Conservation (phyloP, 2,797 vertebrate species). For the Alca torda region DNA sequence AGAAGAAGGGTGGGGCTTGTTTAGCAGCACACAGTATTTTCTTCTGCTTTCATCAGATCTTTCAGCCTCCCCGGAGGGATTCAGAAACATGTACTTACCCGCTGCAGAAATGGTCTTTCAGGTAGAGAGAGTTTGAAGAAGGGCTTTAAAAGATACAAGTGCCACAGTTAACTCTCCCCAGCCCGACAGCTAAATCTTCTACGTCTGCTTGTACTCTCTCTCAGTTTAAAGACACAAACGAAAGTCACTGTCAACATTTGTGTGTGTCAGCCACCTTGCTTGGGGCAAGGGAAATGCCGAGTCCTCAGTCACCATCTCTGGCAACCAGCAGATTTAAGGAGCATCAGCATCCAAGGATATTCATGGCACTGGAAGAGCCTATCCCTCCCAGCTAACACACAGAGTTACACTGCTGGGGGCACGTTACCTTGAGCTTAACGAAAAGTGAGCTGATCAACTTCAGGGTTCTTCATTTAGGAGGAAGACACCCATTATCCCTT, state of each 20-base stretch:
- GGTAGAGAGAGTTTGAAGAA: background rate
- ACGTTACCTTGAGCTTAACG: background rate
- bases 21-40: background rate
- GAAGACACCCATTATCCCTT: background rate
- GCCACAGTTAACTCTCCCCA: background rate
- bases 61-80: slow-evolving; percentile 60
- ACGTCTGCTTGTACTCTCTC: background rate
- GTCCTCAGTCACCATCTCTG: background rate
- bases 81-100: slow-evolving; percentile 52
- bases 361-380: background rate
- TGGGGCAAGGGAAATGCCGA: background rate
- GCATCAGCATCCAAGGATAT: background rate
- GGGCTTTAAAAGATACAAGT: background rate
- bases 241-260: background rate
- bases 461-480: background rate
- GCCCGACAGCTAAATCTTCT: background rate
- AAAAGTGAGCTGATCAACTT: background rate
- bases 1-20: slow-evolving; percentile 23
- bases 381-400: background rate
- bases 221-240: background rate
- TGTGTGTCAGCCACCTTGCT: background rate
- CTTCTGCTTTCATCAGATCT: slow-evolving; percentile 54
- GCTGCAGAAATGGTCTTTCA: slow-evolving; percentile 23
- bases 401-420: background rate
- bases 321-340: background rate